phyloP scores from a whole-genome alignment of 2,888 invertebrate species.

The Emesis furor region DNA sequence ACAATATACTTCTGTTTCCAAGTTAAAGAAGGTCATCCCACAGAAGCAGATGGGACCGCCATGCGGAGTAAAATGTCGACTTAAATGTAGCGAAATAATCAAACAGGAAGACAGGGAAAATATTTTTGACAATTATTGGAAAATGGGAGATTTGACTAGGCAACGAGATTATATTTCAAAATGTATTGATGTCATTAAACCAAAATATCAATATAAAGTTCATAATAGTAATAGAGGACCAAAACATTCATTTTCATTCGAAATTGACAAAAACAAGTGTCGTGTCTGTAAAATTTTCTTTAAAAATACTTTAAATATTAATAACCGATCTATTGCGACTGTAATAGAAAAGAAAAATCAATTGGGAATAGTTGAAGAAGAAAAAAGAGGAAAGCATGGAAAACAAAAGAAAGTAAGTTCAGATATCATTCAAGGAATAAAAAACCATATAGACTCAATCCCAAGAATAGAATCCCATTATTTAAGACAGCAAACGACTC shows the following conservation, averaged over 20 bases:
- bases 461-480: conserved; percentile 32
- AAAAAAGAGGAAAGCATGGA: conserved; percentile 45
- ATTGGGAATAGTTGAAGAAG: conserved; percentile 26
- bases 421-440: conserved; percentile 35
- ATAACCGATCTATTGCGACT: conserved; percentile 33
- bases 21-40: neutral
- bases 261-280: neutral
- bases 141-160: conserved; percentile 15
- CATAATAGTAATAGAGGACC: conserved; percentile 8
- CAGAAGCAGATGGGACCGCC: neutral
- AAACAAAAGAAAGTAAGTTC: conserved; percentile 37
- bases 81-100: neutral
- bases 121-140: conserved; percentile 19
- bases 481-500: conserved; percentile 19
- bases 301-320: conserved; percentile 11
- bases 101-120: neutral
- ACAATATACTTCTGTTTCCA: conserved; percentile 6
- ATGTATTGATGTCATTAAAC: conserved; percentile 23
- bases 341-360: conserved; percentile 36
- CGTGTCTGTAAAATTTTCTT: conserved; percentile 23
- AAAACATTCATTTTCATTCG: conserved; percentile 25
- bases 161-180: conserved; percentile 20
- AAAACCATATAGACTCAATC: conserved; percentile 32
- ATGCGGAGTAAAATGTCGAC: neutral
- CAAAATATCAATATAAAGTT: conserved; percentile 19